These are phyloP conservation scores for Caenorhabditis remanei DNA, from an alignment of 1,140 invertebrate genomes.

Conservation along the genomic window DNA sequence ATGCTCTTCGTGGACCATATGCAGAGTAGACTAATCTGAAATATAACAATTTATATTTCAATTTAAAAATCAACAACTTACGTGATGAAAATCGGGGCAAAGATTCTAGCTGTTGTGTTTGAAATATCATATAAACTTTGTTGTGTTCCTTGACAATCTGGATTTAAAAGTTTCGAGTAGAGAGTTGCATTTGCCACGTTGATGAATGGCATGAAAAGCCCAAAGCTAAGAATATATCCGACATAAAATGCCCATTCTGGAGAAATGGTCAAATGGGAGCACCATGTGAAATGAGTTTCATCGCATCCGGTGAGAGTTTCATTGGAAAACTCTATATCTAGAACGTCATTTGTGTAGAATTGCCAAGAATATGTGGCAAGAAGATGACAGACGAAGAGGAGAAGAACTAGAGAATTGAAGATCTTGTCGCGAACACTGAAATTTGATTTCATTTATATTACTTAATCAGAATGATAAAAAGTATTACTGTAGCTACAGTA, in stretches of 20 bases:
- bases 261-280: not conserved
- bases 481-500: too few relatives aligned
- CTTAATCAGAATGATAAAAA: not conserved
- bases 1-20: constrained; percentile 18
- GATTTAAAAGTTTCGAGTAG: constrained; percentile 26
- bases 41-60: not conserved
- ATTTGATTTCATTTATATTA: not conserved
- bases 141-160: constrained; percentile 22
- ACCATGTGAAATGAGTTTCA: constrained; percentile 27
- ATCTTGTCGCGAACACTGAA: constrained; percentile 47
- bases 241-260: constrained; percentile 34
- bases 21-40: constrained; percentile 16
- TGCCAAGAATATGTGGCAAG: constrained; percentile 36
- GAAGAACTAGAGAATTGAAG: constrained; percentile 20
- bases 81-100: constrained; percentile 23
- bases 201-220: constrained; percentile 41
- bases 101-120: constrained; percentile 14
- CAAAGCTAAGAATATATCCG: constrained; percentile 29
- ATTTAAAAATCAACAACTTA: not conserved
- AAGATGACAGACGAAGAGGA: constrained; percentile 16
- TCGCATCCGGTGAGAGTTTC: constrained; percentile 40
- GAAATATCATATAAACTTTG: constrained; percentile 45
- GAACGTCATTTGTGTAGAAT: not conserved
- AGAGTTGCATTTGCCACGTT: constrained; percentile 30
- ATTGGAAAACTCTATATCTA: not conserved